phyloP scores from a whole-genome alignment of 2,888 invertebrate genomes.

The Ramazzottius varieornatus region DNA sequence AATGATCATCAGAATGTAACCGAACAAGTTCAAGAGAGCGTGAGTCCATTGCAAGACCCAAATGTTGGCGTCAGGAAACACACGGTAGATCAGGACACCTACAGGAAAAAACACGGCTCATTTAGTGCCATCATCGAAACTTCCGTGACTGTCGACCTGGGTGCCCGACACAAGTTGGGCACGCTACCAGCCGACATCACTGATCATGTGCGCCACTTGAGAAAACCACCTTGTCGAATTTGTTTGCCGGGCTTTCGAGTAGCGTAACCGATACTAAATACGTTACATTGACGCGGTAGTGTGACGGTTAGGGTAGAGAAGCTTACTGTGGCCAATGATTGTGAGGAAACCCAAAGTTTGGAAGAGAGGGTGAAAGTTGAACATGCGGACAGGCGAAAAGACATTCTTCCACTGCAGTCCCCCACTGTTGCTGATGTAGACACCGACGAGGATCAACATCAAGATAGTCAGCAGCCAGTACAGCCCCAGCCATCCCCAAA shows the following conservation, averaged over 20 bases:
- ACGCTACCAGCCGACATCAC: too few relatives aligned
- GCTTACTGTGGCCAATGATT: background rate
- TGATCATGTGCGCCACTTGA: too few relatives aligned
- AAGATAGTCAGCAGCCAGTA: background rate
- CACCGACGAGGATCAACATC: background rate
- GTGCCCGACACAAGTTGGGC: too few relatives aligned
- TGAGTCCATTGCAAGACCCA: background rate
- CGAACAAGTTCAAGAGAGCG: background rate
- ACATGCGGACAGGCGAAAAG: background rate
- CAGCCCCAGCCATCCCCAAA: background rate
- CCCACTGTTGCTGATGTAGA: background rate
- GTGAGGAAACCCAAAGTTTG: background rate
- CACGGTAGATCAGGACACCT: background rate
- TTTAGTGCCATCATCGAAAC: background rate
- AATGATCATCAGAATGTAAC: background rate
- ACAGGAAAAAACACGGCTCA: background rate
- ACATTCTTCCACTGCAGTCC: background rate
- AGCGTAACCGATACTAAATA: too few relatives aligned
- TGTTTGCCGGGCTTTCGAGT: too few relatives aligned
- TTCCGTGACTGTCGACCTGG: background rate
- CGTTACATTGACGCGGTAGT: too few relatives aligned
- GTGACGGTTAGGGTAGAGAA: too few relatives aligned
- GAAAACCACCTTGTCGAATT: too few relatives aligned
- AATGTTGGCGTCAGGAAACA: background rate
- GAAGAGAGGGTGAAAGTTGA: background rate